Percentiles rank a stretch among this genome's conserved stretches.
Conservation (phyloP, 2,888 invertebrate species). For the Mesodorylaimus sp. region DNA sequence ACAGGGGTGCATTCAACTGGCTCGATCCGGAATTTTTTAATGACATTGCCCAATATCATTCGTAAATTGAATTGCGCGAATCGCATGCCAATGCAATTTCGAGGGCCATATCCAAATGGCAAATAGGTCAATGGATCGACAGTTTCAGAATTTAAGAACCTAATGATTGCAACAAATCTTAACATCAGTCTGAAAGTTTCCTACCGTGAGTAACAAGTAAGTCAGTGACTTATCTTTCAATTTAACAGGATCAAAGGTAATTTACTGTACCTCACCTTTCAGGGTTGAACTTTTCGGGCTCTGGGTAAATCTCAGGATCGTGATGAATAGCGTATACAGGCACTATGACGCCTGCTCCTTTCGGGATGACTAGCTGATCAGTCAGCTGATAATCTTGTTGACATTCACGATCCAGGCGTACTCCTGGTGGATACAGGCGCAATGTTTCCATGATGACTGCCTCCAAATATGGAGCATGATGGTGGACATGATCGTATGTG, state of each 20-base stretch:
- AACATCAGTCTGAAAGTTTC: no score
- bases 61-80: constrained; percentile 4
- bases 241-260: no score
- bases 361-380: background rate
- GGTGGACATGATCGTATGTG: background rate
- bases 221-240: no score
- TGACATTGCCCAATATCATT: background rate
- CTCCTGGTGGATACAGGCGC: background rate
- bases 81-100: no score
- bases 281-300: background rate
- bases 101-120: constrained; percentile 8
- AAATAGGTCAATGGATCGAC: constrained; percentile 7
- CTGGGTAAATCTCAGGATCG: background rate
- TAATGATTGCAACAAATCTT: no score
- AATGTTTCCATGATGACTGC: background rate
- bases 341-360: background rate
- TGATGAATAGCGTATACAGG: background rate
- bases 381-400: background rate
- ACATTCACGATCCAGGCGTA: background rate
- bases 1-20: constrained; percentile 3
- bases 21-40: background rate
- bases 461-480: background rate
- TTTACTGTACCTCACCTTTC: background rate
- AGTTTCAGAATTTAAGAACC: no score
- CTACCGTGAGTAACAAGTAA: no score